Percentiles rank a stretch among this genome's conserved stretches.
These are phyloP conservation scores for Harpagifer antarcticus DNA, from an alignment of 2,797 vertebrate species.

Conservation along the genomic window DNA sequence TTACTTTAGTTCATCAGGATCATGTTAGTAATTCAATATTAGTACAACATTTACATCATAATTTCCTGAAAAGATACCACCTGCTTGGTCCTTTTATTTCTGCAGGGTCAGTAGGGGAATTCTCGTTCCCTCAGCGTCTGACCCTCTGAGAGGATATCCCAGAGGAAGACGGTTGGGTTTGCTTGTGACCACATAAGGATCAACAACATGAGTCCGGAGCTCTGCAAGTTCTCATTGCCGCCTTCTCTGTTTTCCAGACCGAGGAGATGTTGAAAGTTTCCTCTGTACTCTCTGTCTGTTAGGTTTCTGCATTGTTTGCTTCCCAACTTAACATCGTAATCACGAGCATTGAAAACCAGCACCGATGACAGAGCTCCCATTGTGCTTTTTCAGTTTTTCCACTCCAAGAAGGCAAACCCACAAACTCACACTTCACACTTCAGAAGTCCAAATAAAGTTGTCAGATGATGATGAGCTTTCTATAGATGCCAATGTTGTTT, in stretches of 20 bases:
- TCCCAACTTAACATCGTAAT: constrained; percentile 53
- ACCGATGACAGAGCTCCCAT: constrained; percentile 48
- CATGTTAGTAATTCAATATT: not conserved
- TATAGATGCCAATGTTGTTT: not conserved
- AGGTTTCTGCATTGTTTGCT: constrained; percentile 53
- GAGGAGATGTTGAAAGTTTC: constrained; percentile 55
- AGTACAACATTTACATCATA: constrained; percentile 10
- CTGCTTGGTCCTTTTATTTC: constrained; percentile 59
- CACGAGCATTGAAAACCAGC: constrained; percentile 34
- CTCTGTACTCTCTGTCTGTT: constrained; percentile 25
- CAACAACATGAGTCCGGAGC: constrained; percentile 71
- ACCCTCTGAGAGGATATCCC: constrained; percentile 67
- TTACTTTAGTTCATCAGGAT: not conserved
- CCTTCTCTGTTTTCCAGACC: constrained; percentile 46
- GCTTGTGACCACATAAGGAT: constrained; percentile 74
- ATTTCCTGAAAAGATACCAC: constrained; percentile 49
- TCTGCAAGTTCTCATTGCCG: constrained; percentile 47
- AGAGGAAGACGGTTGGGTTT: constrained; percentile 69
- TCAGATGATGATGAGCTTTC: constrained; percentile 7
- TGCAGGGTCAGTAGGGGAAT: constrained; percentile 70
- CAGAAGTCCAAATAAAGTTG: constrained; percentile 50
- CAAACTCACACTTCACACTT: constrained; percentile 61
- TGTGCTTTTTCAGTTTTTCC: constrained; percentile 56
- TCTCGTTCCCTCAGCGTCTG: constrained; percentile 55
- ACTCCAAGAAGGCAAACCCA: constrained; percentile 46